Percentiles rank a stretch among this genome's conserved stretches.
Conservation (phyloP, 2,113 vertebrate genomes). For the Salvator merianae region DNA sequence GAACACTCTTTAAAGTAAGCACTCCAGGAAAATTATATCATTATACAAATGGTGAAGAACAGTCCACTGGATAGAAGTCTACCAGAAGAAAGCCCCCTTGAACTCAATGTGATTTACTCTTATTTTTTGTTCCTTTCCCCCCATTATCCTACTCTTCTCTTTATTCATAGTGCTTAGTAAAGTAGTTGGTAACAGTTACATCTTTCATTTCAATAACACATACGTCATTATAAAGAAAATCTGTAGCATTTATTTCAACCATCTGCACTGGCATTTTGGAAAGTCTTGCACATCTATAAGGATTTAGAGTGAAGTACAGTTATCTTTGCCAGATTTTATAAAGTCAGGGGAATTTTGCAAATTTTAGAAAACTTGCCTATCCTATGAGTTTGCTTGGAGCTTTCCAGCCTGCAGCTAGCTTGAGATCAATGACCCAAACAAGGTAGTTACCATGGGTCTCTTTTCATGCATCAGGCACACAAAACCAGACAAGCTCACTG, state of each 20-base stretch:
- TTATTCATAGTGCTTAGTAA: background rate
- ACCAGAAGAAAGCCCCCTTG: background rate
- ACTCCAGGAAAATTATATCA: too few species aligned
- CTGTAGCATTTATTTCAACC: too few species aligned
- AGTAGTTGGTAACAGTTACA: constrained; percentile 49
- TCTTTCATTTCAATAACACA: constrained; percentile 39
- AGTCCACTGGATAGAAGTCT: too few species aligned
- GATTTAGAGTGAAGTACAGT: too few species aligned
- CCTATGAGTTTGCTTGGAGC: too few species aligned
- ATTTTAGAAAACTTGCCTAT: too few species aligned
- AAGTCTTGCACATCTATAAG: too few species aligned
- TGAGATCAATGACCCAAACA: background rate
- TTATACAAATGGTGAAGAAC: too few species aligned
- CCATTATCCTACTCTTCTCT: constrained; percentile 52
- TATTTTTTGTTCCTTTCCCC: background rate
- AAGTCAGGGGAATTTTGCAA: background rate
- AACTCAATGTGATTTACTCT: background rate
- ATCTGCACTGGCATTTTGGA: too few species aligned
- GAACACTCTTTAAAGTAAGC: too few species aligned
- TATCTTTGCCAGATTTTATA: too few species aligned
- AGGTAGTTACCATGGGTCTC: background rate
- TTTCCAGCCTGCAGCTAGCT: background rate
- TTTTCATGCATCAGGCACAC: too few species aligned
- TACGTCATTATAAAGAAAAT: background rate
- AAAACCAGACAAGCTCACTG: background rate